Evolutionary conservation across 2,888 invertebrate species (phyloP).

Genomic region (Petrolisthes cinctipes): DNA sequence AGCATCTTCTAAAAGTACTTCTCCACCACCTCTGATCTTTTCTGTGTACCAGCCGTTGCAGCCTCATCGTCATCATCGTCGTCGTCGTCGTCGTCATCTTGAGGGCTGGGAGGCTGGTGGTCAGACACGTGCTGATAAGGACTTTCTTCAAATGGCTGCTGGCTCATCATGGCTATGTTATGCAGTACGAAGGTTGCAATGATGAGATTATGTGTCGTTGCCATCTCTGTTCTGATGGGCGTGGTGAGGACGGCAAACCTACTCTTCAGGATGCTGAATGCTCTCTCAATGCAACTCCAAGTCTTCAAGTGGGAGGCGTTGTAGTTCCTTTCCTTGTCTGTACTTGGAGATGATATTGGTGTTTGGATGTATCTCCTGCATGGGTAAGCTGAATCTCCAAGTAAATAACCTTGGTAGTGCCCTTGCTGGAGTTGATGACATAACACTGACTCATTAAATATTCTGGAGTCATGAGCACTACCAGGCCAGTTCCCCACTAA

Average conservation of each 20-base stretch:
- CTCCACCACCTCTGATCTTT: no score
- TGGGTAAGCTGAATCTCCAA: not conserved
- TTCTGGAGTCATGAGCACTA: conserved; percentile 12
- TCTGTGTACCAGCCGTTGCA: no score
- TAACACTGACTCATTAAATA: not conserved
- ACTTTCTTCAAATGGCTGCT: not conserved
- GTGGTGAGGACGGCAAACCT: conserved; percentile 3
- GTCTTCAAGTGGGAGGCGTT: not conserved
- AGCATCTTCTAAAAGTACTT: no score
- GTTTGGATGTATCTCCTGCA: not conserved
- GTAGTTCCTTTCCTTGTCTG: not conserved
- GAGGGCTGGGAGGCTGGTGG: no score
- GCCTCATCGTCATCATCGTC: no score
- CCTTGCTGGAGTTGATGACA: not conserved
- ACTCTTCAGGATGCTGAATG: not conserved
- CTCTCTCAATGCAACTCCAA: not conserved
- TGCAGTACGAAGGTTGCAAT: not conserved
- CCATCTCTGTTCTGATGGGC: not conserved
- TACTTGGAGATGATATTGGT: not conserved
- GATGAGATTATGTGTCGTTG: not conserved
- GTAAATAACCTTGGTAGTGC: not conserved
- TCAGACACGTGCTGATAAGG: no score
- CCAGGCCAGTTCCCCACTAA: conserved; percentile 16
- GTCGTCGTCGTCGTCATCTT: no score
- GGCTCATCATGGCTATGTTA: not conserved